phyloP scores from a whole-genome alignment of 2,113 vertebrate species.

The Colinus virginianus region DNA sequence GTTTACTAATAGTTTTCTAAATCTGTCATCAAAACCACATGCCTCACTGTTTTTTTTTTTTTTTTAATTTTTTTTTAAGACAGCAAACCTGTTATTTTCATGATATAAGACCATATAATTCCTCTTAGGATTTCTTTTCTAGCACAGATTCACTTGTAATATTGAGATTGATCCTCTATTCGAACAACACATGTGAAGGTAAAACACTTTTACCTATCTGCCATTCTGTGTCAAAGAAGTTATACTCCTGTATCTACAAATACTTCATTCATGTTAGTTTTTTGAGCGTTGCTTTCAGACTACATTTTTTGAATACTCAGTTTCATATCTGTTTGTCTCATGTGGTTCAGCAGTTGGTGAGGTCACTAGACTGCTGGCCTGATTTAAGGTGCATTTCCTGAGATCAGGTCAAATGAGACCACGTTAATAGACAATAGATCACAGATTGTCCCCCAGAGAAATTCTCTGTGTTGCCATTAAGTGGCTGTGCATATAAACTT shows the following conservation, averaged over 20 bases:
- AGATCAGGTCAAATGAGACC: not conserved
- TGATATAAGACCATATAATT: constrained; percentile 46
- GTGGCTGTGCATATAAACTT: not conserved
- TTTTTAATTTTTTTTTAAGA: not conserved
- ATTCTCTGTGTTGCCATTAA: not conserved
- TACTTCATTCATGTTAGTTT: constrained; percentile 13
- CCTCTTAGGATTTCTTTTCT: constrained; percentile 18
- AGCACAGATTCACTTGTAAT: constrained; percentile 29
- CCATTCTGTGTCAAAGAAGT: not conserved
- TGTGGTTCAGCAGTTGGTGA: not conserved
- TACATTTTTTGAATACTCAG: not conserved
- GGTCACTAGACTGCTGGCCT: not conserved
- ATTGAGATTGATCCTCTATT: constrained; percentile 23
- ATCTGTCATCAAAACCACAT: constrained; percentile 48
- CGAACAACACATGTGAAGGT: constrained; percentile 9
- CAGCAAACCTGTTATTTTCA: constrained; percentile 52
- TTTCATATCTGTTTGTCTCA: not conserved
- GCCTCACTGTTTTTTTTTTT: not conserved
- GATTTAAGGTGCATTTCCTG: constrained; percentile 16
- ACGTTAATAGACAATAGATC: not conserved
- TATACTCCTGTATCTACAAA: not conserved
- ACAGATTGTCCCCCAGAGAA: not conserved
- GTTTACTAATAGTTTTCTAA: constrained; percentile 34
- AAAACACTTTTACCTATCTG: constrained; percentile 14
- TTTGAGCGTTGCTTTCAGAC: not conserved